A percentile compares a stretch with the other conserved stretches of the same genome.
These are phyloP conservation scores for Epinephelus cyanopodus DNA, from an alignment of 2,113 vertebrate species.

Conservation along the genomic window DNA sequence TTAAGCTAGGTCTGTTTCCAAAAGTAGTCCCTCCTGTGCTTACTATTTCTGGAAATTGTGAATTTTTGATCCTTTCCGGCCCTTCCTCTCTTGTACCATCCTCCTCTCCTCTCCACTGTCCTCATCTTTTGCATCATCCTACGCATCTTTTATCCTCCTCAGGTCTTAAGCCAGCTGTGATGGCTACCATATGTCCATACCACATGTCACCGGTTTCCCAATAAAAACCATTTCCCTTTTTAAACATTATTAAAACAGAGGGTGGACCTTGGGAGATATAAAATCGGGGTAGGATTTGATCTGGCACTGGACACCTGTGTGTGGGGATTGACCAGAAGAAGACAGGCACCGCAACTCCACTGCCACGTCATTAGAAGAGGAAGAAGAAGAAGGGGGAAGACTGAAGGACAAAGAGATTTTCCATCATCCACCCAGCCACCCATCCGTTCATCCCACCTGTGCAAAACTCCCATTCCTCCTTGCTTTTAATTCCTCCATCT, in stretches of 20 bases:
- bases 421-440: slow-evolving; percentile 67
- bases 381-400: slow-evolving; percentile 39
- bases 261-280: slow-evolving; percentile 72
- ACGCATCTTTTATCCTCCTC: slow-evolving; percentile 49
- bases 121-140: slow-evolving; percentile 43
- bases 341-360: slow-evolving; percentile 64
- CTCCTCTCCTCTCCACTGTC: slow-evolving; percentile 32
- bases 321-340: slow-evolving; percentile 69
- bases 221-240: slow-evolving; percentile 73
- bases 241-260: slow-evolving; percentile 75
- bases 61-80: slow-evolving; percentile 19
- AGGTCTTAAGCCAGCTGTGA: slow-evolving; percentile 59
- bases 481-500: slow-evolving; percentile 78
- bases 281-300: slow-evolving; percentile 72
- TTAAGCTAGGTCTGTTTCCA: slow-evolving; percentile 35
- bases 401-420: slow-evolving; percentile 74
- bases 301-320: slow-evolving; percentile 74
- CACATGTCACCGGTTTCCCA: slow-evolving; percentile 72
- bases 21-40: slow-evolving; percentile 17
- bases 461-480: slow-evolving; percentile 65
- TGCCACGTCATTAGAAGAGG: slow-evolving; percentile 79
- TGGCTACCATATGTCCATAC: slow-evolving; percentile 80
- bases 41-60: slow-evolving; percentile 62
- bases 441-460: slow-evolving; percentile 82
- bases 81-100: slow-evolving; percentile 5